These are phyloP conservation scores for Hypsopygia costalis DNA, from an alignment of 2,888 invertebrate genomes.

Conservation along the genomic window DNA sequence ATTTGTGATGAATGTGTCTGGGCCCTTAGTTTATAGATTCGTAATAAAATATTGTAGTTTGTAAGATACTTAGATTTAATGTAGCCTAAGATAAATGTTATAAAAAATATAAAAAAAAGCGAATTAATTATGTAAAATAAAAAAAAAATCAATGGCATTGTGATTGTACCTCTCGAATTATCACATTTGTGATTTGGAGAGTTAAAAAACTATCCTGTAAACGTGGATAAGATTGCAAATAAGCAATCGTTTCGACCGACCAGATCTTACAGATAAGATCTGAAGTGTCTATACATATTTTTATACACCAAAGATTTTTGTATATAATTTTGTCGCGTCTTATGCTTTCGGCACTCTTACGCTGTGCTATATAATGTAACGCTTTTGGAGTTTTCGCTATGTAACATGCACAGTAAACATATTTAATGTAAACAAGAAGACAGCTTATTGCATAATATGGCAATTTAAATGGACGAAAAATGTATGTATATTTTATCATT, in stretches of 20 bases:
- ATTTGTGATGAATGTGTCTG: constrained; percentile 74
- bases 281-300: constrained; percentile 74
- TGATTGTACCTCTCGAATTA: constrained; percentile 54
- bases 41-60: constrained; percentile 72
- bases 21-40: constrained; percentile 79
- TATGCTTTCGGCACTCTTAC: constrained; percentile 42
- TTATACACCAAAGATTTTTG: constrained; percentile 72
- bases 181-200: constrained; percentile 47
- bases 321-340: constrained; percentile 64
- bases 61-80: constrained; percentile 66
- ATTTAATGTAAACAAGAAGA: constrained; percentile 42
- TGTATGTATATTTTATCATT: constrained; percentile 56
- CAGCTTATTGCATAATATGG: constrained; percentile 58
- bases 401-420: constrained; percentile 51
- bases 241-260: constrained; percentile 78
- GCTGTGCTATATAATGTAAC: constrained; percentile 60
- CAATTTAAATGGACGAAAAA: constrained; percentile 39
- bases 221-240: constrained; percentile 67
- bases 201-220: constrained; percentile 75
- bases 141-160: constrained; percentile 65
- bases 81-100: constrained; percentile 45
- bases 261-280: constrained; percentile 70
- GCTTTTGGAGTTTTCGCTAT: constrained; percentile 72
- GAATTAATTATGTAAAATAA: constrained; percentile 34
- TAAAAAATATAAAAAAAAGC: constrained; percentile 31